phyloP scores from a whole-genome alignment of 2,797 vertebrate species.

The Aphelocoma californica region DNA sequence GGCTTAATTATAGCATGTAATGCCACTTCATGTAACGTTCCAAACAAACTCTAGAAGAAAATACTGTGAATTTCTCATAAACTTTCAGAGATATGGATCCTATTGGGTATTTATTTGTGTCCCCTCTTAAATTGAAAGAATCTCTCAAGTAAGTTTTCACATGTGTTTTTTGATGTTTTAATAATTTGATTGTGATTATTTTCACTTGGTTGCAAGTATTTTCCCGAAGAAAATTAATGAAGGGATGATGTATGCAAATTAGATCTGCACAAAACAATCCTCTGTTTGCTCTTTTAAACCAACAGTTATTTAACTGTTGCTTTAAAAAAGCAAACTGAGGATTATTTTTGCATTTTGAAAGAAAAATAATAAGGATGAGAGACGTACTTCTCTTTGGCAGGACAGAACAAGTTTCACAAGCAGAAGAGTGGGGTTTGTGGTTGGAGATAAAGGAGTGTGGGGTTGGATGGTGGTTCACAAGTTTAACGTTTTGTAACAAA shows the following conservation, averaged over 20 bases:
- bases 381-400: neutral
- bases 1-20: neutral
- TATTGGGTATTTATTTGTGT: neutral
- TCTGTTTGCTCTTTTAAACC: neutral
- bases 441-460: neutral
- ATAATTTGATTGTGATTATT: neutral
- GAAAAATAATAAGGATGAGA: neutral
- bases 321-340: neutral
- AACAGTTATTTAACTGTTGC: neutral
- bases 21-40: neutral
- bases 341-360: neutral
- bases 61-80: neutral
- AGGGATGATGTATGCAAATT: neutral
- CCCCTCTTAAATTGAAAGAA: neutral
- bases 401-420: neutral
- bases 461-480: neutral
- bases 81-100: neutral
- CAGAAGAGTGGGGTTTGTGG: rapidly evolving
- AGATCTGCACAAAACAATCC: neutral
- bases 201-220: neutral
- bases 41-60: neutral
- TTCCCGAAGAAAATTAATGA: neutral
- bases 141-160: neutral
- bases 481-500: neutral
- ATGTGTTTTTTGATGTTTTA: neutral